Evolutionary conservation across 2,888 invertebrate species (phyloP).

Genomic region (Caenorhabditis afra): DNA sequence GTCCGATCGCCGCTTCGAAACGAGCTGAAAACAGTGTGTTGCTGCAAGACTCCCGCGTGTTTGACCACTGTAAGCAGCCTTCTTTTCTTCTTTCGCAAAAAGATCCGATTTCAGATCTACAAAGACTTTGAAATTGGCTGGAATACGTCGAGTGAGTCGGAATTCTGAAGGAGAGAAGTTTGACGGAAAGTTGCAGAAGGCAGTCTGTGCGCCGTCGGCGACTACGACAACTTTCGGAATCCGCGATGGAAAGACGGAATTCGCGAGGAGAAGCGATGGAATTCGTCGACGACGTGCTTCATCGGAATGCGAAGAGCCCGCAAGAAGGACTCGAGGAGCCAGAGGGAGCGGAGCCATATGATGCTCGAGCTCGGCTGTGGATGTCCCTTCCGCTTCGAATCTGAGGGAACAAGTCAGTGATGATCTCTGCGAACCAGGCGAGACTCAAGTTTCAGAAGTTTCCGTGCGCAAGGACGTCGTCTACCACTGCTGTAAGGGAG

Average conservation of each 20-base stretch:
- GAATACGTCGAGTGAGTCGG: neutral
- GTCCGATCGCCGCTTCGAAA: neutral
- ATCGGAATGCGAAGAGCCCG: constrained; percentile 1
- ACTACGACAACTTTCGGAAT: constrained; percentile 11
- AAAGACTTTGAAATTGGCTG: constrained; percentile 20
- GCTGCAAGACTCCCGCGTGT: constrained; percentile 18
- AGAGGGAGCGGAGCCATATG: neutral
- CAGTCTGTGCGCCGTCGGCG: neutral
- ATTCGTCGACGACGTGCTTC: neutral
- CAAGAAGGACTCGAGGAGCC: neutral
- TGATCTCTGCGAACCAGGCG: no score
- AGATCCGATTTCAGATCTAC: constrained; percentile 17
- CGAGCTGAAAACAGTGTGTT: constrained; percentile 16
- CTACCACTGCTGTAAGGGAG: constrained; percentile 15
- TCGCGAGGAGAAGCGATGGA: neutral
- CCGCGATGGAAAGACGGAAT: constrained; percentile 7
- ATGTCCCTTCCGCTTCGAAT: constrained; percentile 9
- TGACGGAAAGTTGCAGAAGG: constrained; percentile 8
- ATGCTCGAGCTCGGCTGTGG: constrained; percentile 22
- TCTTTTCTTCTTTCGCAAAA: neutral
- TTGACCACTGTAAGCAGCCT: constrained; percentile 8
- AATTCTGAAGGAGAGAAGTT: neutral
- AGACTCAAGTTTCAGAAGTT: constrained; percentile 9
- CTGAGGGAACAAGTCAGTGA: no score
- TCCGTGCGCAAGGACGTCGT: neutral